Percentiles rank a stretch among this genome's conserved stretches.
Conservation (phyloP, 2,888 invertebrate species). For the Gymnosoma rotundatum region DNA sequence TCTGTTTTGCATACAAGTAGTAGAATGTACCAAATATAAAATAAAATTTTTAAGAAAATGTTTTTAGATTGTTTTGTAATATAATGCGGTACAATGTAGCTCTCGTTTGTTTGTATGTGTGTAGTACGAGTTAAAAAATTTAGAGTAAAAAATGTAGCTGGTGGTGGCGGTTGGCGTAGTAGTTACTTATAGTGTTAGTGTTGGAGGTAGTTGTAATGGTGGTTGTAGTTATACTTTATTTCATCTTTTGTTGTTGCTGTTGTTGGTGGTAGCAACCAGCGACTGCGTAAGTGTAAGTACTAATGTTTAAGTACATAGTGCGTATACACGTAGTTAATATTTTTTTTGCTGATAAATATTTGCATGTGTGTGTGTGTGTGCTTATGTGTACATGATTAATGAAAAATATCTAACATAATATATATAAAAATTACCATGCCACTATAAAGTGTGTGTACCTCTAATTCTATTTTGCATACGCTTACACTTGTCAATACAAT, state of each 20-base stretch:
- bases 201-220: slow-evolving; percentile 52
- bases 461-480: slow-evolving; percentile 68
- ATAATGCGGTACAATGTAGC: slow-evolving; percentile 65
- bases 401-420: slow-evolving; percentile 43
- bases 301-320: slow-evolving; percentile 66
- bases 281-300: slow-evolving; percentile 67
- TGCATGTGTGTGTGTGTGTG: slow-evolving; percentile 40
- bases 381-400: slow-evolving; percentile 33
- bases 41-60: slow-evolving; percentile 48
- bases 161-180: slow-evolving; percentile 17
- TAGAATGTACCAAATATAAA: slow-evolving; percentile 52
- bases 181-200: slow-evolving; percentile 43
- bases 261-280: slow-evolving; percentile 49
- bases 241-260: slow-evolving; percentile 21
- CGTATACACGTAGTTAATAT: slow-evolving; percentile 66
- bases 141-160: slow-evolving; percentile 39
- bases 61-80: slow-evolving; percentile 64
- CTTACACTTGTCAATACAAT: slow-evolving; percentile 53
- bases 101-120: background rate
- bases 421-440: slow-evolving; percentile 50
- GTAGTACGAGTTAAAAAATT: slow-evolving; percentile 41
- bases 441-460: slow-evolving; percentile 55
- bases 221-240: slow-evolving; percentile 52
- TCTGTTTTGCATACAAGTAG: slow-evolving; percentile 64
- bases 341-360: slow-evolving; percentile 57